phyloP scores from a whole-genome alignment of 2,888 invertebrate species.

The Diarsia rubi region DNA sequence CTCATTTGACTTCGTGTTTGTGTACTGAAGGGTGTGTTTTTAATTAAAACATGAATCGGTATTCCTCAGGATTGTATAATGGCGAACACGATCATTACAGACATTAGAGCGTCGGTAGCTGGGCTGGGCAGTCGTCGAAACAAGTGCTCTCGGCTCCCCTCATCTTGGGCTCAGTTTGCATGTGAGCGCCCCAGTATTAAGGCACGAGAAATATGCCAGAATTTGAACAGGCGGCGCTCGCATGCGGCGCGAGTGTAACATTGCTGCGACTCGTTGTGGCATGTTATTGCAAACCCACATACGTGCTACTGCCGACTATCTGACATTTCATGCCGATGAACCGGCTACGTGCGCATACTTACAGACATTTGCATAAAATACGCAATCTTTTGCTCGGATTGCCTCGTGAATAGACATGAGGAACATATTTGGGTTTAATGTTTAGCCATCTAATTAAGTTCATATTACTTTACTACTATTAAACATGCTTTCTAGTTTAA shows the following conservation, averaged over 20 bases:
- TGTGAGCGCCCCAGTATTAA: conserved; percentile 74
- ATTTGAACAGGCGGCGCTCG: conserved; percentile 86
- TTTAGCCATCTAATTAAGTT: conserved; percentile 13
- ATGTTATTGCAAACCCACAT: conserved; percentile 91
- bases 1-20: conserved; percentile 12
- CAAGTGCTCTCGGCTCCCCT: conserved; percentile 71
- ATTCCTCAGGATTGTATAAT: conserved; percentile 63
- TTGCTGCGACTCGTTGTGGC: conserved; percentile 89
- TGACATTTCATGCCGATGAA: conserved; percentile 90
- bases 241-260: conserved; percentile 87
- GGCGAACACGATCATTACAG: conserved; percentile 76
- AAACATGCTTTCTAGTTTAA: background rate
- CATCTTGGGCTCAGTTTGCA: conserved; percentile 75
- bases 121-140: conserved; percentile 66
- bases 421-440: conserved; percentile 56
- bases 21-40: conserved; percentile 50
- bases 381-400: conserved; percentile 73
- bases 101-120: conserved; percentile 70
- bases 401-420: conserved; percentile 66
- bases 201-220: conserved; percentile 87
- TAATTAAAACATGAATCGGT: conserved; percentile 74
- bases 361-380: conserved; percentile 79
- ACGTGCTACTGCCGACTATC: conserved; percentile 87
- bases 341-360: conserved; percentile 84
- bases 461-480: conserved; percentile 1